A percentile compares a stretch with the other conserved stretches of the same genome.
Evolutionary conservation across 2,113 vertebrate species (phyloP).

Genomic region (Microtus pennsylvanicus): DNA sequence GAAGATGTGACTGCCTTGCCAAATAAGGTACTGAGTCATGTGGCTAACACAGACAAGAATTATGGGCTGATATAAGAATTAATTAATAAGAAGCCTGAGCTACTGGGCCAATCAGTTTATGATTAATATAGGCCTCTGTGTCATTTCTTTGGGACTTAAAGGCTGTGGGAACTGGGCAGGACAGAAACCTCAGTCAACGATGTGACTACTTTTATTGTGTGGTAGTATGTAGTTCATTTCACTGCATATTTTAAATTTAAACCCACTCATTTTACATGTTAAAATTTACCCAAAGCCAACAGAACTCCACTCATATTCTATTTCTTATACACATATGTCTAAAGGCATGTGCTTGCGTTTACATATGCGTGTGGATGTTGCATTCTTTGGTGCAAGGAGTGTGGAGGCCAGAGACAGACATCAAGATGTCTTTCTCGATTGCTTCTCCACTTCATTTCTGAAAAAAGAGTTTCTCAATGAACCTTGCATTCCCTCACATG

Average conservation of each 20-base stretch:
- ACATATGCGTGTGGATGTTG: not conserved
- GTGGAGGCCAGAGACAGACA: not conserved
- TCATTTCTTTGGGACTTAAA: too few species aligned
- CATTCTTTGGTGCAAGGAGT: not conserved
- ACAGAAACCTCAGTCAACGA: too few species aligned
- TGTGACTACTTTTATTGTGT: not conserved
- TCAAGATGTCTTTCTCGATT: not conserved
- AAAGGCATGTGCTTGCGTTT: not conserved
- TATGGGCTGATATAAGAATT: too few species aligned
- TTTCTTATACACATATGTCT: not conserved
- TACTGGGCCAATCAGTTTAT: too few species aligned
- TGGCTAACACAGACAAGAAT: too few species aligned
- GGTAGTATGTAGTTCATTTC: not conserved
- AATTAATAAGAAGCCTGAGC: too few species aligned
- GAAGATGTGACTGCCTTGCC: too few species aligned
- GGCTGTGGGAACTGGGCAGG: too few species aligned
- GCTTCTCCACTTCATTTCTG: not conserved
- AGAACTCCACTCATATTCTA: not conserved
- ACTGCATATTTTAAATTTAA: constrained; percentile 21
- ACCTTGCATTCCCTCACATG: not conserved
- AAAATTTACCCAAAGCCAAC: not conserved
- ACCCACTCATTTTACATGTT: constrained; percentile 11
- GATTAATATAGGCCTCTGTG: too few species aligned
- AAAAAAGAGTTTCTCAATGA: not conserved
- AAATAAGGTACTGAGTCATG: too few species aligned